phyloP scores from a whole-genome alignment of 2,888 invertebrate species.

The Kuschelorhynchus macadamiae region DNA sequence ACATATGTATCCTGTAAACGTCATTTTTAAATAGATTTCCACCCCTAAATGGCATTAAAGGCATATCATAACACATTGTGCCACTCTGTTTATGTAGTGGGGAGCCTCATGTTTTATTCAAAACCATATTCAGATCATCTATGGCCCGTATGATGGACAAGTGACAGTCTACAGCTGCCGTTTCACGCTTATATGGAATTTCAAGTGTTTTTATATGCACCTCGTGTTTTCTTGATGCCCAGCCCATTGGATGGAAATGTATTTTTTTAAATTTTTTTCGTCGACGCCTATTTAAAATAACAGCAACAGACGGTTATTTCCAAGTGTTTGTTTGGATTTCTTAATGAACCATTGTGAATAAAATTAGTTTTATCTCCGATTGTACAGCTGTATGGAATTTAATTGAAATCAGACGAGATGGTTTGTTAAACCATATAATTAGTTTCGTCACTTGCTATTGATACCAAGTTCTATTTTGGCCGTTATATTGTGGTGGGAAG shows the following conservation, averaged over 20 bases:
- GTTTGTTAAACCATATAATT: too few relatives aligned
- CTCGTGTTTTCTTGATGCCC: slow-evolving; percentile 41
- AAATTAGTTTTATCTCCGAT: slow-evolving; percentile 38
- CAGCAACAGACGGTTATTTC: slow-evolving; percentile 35
- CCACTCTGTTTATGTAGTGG: slow-evolving; percentile 45
- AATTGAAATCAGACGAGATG: slow-evolving; percentile 2
- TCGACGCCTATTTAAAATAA: slow-evolving; percentile 24
- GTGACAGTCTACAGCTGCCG: slow-evolving; percentile 69
- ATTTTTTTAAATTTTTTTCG: slow-evolving; percentile 51
- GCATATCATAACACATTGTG: slow-evolving; percentile 66
- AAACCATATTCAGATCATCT: slow-evolving; percentile 61
- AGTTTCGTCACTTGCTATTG: too few relatives aligned
- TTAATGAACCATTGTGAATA: slow-evolving; percentile 45
- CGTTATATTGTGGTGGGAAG: too few relatives aligned
- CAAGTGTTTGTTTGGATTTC: slow-evolving; percentile 41
- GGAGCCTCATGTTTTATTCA: slow-evolving; percentile 49
- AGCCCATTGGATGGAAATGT: slow-evolving; percentile 44
- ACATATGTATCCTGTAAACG: slow-evolving; percentile 67
- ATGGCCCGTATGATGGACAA: slow-evolving; percentile 67
- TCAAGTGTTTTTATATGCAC: slow-evolving; percentile 64
- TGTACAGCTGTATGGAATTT: slow-evolving; percentile 16
- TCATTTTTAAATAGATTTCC: slow-evolving; percentile 68
- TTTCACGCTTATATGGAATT: slow-evolving; percentile 64
- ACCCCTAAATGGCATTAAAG: slow-evolving; percentile 67
- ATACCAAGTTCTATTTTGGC: too few relatives aligned